phyloP scores from a whole-genome alignment of 1,140 invertebrate genomes.

The Triops longicaudatus region DNA sequence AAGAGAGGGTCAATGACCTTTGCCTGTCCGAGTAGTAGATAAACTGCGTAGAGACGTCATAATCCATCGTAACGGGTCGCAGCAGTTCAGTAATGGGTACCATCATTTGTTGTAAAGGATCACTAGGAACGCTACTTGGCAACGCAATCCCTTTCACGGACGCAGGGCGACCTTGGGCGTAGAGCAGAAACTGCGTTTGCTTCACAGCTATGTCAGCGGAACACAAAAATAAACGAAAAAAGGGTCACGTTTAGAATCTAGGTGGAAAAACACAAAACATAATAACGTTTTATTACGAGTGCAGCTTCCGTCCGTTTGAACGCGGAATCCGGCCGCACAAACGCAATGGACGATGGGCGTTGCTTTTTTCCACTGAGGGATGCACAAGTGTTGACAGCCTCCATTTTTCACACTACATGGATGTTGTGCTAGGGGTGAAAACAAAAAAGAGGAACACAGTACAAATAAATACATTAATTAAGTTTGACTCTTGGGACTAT shows the following conservation, averaged over 20 bases:
- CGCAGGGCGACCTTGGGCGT: constrained; percentile 51
- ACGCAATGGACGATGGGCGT: constrained; percentile 52
- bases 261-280: neutral
- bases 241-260: neutral
- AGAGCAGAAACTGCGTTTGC: constrained; percentile 50
- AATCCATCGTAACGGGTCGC: constrained; percentile 56
- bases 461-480: neutral
- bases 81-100: constrained; percentile 55
- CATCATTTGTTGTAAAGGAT: constrained; percentile 46
- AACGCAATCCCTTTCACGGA: constrained; percentile 54
- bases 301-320: constrained; percentile 49
- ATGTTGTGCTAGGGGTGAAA: constrained; percentile 37
- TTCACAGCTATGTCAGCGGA: constrained; percentile 40
- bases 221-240: constrained; percentile 18
- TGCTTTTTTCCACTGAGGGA: constrained; percentile 47
- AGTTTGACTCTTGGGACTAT: neutral
- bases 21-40: constrained; percentile 62
- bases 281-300: constrained; percentile 42
- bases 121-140: constrained; percentile 33
- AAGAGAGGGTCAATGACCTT: constrained; percentile 35
- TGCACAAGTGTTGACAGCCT: constrained; percentile 45
- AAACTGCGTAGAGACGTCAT: constrained; percentile 50
- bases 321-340: constrained; percentile 57
- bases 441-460: constrained; percentile 29
- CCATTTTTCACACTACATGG: constrained; percentile 42